Evolutionary conservation across 2,113 vertebrate species (phyloP).

Genomic region (Thomomys bottae): DNA sequence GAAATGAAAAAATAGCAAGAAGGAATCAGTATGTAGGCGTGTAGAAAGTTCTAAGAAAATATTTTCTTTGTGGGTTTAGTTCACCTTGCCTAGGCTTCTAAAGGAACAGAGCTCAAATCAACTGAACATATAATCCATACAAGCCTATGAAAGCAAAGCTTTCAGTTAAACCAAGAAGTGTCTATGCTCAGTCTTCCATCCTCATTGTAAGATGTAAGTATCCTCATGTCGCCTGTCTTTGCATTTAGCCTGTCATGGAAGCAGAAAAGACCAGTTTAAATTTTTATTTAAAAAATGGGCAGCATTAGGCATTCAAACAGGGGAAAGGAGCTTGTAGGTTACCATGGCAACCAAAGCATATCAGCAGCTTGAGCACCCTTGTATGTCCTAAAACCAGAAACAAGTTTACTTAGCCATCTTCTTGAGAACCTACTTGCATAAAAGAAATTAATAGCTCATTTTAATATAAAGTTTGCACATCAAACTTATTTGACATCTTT

Average conservation of each 20-base stretch:
- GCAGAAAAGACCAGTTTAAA: not conserved
- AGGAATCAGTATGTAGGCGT: not conserved
- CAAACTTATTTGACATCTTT: not conserved
- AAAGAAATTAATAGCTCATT: not conserved
- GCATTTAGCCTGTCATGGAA: not conserved
- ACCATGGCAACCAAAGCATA: slow-evolving; percentile 50
- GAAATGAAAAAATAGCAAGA: slow-evolving; percentile 45
- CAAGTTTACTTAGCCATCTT: not conserved
- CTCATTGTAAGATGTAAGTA: not conserved
- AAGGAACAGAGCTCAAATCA: not conserved
- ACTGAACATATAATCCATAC: not conserved
- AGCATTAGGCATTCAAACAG: not conserved
- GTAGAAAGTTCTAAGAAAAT: slow-evolving; percentile 37
- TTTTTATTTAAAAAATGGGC: slow-evolving; percentile 36
- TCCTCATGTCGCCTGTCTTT: not conserved
- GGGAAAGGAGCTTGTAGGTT: slow-evolving; percentile 35
- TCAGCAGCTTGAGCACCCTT: not conserved
- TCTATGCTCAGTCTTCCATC: not conserved
- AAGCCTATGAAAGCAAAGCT: not conserved
- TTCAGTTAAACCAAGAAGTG: not conserved
- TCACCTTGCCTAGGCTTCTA: not conserved
- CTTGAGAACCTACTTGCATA: not conserved
- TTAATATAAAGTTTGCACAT: not conserved
- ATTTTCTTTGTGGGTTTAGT: not conserved
- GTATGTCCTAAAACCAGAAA: not conserved